These are phyloP conservation scores for Ceramica pisi DNA, from an alignment of 2,888 invertebrate species.

Conservation along the genomic window DNA sequence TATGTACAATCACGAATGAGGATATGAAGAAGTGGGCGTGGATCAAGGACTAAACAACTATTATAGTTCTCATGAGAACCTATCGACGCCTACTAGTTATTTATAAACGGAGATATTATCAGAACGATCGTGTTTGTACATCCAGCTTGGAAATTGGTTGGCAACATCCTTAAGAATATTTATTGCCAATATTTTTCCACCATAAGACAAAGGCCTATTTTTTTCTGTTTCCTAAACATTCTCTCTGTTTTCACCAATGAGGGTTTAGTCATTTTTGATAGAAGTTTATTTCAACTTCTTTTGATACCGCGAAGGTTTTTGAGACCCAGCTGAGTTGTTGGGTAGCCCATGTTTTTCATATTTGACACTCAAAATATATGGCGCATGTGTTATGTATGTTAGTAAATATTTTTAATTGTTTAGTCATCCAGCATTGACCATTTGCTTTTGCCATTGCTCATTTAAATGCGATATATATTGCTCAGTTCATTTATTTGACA, in stretches of 20 bases:
- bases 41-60: conserved; percentile 57
- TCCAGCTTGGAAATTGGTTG: conserved; percentile 2
- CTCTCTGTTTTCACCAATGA: not conserved
- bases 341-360: not conserved
- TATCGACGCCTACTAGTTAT: conserved; percentile 57
- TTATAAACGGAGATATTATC: conserved; percentile 46
- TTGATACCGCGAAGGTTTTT: not conserved
- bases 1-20: conserved; percentile 51
- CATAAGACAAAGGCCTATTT: not conserved
- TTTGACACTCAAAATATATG: not conserved
- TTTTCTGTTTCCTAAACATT: too few species aligned
- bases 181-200: not conserved
- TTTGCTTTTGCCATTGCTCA: too few species aligned
- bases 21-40: conserved; percentile 57
- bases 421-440: not conserved
- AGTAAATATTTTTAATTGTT: conserved; percentile 21
- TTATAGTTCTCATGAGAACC: conserved; percentile 64
- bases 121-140: conserved; percentile 26
- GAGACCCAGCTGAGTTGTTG: not conserved
- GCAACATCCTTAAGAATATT: not conserved
- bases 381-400: too few species aligned
- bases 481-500: conserved; percentile 11
- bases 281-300: not conserved
- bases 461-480: not conserved
- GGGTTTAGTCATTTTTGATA: not conserved